phyloP scores from a whole-genome alignment of 2,113 vertebrate species.

The Vombatus ursinus region DNA sequence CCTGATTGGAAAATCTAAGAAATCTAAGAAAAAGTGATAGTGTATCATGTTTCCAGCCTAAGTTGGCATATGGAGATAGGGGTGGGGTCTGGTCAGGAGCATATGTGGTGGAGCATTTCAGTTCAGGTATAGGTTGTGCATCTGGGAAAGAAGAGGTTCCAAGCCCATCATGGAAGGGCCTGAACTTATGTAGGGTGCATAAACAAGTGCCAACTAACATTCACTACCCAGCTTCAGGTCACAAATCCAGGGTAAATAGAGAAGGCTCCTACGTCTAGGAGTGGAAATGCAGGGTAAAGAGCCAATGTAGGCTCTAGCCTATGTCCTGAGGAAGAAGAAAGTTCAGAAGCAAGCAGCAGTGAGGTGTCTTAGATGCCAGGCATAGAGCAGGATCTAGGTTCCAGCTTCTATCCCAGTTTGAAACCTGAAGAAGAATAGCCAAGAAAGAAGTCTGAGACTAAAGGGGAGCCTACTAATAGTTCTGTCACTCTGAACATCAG shows the following conservation, averaged over 20 bases:
- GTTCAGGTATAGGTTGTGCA: not conserved
- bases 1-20: not conserved
- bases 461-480: not conserved
- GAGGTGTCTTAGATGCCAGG: not conserved
- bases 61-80: not conserved
- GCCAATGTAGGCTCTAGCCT: not conserved
- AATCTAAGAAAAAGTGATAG: not conserved
- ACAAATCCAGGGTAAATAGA: not conserved
- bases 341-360: not conserved
- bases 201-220: not conserved
- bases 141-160: not conserved
- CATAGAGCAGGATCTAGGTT: not conserved
- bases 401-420: not conserved
- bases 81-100: not conserved
- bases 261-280: not conserved
- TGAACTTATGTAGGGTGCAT: not conserved
- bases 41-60: not conserved
- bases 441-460: not conserved
- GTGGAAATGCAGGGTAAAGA: not conserved
- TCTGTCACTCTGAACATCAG: not conserved
- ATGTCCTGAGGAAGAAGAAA: not conserved
- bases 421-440: not conserved
- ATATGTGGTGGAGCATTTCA: not conserved
- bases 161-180: not conserved
- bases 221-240: not conserved